Percentiles rank a stretch among this genome's conserved stretches.
Conservation (phyloP, 2,113 vertebrate genomes). For the Megatriorchis doriae region DNA sequence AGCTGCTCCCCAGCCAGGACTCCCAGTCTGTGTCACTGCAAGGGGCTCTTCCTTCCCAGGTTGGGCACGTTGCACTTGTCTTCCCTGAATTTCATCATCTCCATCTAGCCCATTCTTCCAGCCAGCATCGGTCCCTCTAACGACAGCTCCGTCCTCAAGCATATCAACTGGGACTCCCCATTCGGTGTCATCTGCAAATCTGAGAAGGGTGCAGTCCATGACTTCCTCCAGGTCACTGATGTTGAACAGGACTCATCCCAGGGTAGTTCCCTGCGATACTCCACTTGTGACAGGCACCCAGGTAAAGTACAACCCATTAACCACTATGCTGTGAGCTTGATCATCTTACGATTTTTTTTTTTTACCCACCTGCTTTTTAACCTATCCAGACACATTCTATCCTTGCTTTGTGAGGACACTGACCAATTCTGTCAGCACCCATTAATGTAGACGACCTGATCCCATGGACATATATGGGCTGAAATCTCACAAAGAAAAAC, state of each 20-base stretch:
- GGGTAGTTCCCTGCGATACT: not conserved
- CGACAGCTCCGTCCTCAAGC: not conserved
- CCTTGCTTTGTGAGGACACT: not conserved
- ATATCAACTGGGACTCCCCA: rapidly evolving
- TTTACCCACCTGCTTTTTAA: not conserved
- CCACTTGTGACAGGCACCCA: not conserved
- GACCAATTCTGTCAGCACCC: not conserved
- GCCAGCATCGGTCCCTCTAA: rapidly evolving
- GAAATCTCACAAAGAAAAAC: not conserved
- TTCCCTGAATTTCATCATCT: not conserved
- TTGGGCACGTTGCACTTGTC: not conserved
- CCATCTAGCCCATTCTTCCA: not conserved
- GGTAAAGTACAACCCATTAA: not conserved
- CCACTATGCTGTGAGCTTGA: not conserved
- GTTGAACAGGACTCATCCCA: not conserved
- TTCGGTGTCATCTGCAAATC: not conserved
- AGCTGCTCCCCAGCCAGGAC: not conserved
- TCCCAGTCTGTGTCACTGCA: not conserved
- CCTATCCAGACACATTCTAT: not conserved
- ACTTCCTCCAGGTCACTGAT: not conserved
- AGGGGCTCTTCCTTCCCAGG: not conserved
- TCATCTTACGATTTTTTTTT: not conserved
- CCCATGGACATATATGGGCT: not conserved
- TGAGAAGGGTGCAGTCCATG: not conserved
- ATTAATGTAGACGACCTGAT: not conserved